Evolutionary conservation across 2,113 vertebrate genomes (phyloP).

Genomic region (Otus sunia): DNA sequence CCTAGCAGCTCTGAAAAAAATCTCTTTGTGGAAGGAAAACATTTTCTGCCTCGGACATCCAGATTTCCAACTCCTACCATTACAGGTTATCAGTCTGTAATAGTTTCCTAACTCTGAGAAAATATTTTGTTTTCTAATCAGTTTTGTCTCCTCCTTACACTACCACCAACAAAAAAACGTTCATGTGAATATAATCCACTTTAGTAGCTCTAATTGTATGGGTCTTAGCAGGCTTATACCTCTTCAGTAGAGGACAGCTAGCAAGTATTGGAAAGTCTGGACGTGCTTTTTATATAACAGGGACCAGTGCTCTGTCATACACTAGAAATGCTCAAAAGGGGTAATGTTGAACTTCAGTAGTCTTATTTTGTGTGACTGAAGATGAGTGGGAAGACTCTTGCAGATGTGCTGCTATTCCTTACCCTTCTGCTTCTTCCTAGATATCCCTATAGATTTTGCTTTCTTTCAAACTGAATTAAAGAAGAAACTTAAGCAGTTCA

Average conservation of each 20-base stretch:
- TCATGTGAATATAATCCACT: background rate
- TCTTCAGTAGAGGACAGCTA: background rate
- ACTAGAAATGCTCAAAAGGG: background rate
- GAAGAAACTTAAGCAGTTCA: background rate
- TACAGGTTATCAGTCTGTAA: background rate
- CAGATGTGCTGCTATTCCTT: background rate
- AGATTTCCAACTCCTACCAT: background rate
- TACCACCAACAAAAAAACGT: background rate
- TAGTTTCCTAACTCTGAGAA: background rate
- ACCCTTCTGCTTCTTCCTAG: background rate
- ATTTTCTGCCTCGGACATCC: background rate
- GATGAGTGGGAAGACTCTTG: background rate
- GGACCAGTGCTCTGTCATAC: background rate
- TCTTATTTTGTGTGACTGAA: background rate
- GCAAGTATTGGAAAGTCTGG: background rate
- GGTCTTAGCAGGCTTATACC: conserved; percentile 31
- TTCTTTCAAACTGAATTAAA: background rate
- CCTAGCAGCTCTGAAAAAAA: background rate
- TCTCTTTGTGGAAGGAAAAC: background rate
- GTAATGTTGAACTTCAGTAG: background rate
- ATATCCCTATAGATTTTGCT: background rate
- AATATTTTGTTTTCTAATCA: background rate
- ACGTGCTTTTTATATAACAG: background rate
- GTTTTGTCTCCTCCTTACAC: background rate
- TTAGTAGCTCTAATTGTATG: conserved; percentile 17